A percentile compares a stretch with the other conserved stretches of the same genome.
phyloP scores from a whole-genome alignment of 2,888 invertebrate species.

The Drosophila picticornis region DNA sequence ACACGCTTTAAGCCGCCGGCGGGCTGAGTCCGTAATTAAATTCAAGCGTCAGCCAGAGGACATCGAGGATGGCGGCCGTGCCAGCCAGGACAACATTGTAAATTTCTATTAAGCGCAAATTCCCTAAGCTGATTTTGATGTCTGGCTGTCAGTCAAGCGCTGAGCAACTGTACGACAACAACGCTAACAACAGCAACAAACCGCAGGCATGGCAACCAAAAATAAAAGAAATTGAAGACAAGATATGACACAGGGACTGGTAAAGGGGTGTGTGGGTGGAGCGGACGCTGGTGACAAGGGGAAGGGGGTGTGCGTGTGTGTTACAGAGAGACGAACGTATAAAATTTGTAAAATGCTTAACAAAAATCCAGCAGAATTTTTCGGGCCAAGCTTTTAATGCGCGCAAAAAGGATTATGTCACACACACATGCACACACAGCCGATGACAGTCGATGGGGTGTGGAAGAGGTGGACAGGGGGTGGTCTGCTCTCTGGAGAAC shows the following conservation, averaged over 20 bases:
- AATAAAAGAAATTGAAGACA: conserved; percentile 45
- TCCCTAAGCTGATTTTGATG: conserved; percentile 77
- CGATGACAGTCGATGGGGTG: background rate
- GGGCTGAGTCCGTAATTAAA: conserved; percentile 71
- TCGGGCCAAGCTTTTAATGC: conserved; percentile 71
- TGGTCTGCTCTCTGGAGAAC: conserved; percentile 11
- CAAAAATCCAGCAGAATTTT: conserved; percentile 56
- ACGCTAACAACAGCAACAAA: conserved; percentile 25
- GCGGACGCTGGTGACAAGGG: background rate
- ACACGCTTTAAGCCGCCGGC: conserved; percentile 72
- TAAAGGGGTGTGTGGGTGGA: background rate
- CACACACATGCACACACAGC: conserved; percentile 6
- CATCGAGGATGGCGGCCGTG: conserved; percentile 18
- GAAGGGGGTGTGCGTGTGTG: background rate
- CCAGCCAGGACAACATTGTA: conserved; percentile 63
- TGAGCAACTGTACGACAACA: conserved; percentile 36
- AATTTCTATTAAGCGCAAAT: conserved; percentile 74
- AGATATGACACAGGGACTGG: conserved; percentile 1
- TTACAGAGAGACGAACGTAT: conserved; percentile 32
- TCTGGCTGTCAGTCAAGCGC: conserved; percentile 70
- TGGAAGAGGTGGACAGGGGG: background rate
- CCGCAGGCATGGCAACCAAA: conserved; percentile 61
- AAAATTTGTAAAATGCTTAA: conserved; percentile 67
- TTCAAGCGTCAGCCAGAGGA: conserved; percentile 60
- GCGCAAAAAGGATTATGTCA: conserved; percentile 70